phyloP scores from a whole-genome alignment of 2,888 invertebrate genomes.

The Acholoe squamosa region DNA sequence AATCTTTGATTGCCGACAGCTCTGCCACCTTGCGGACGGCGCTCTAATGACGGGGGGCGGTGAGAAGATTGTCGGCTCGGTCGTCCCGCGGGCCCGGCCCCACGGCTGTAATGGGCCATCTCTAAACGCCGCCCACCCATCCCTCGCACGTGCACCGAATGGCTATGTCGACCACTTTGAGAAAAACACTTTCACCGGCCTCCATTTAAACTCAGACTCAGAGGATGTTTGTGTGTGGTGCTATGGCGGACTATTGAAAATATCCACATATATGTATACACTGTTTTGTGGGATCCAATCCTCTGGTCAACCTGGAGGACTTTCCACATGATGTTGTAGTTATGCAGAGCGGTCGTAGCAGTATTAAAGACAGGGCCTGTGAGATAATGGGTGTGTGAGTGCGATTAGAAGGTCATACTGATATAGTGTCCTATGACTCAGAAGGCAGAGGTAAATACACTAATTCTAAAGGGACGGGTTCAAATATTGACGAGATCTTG shows the following conservation, averaged over 20 bases:
- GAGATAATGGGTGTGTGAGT: too few relatives aligned
- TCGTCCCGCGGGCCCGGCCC: neutral
- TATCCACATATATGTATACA: neutral
- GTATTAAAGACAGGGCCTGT: too few relatives aligned
- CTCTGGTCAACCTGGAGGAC: too few relatives aligned
- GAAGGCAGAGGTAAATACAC: too few relatives aligned
- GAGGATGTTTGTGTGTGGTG: neutral
- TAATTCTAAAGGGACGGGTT: too few relatives aligned
- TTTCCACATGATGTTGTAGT: too few relatives aligned
- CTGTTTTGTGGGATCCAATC: too few relatives aligned
- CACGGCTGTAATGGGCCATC: constrained; percentile 11
- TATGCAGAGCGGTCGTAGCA: too few relatives aligned
- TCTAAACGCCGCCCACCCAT: constrained; percentile 54
- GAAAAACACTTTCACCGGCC: constrained; percentile 6
- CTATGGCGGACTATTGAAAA: neutral
- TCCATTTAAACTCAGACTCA: neutral
- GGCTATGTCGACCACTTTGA: neutral
- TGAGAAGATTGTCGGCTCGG: constrained; percentile 9
- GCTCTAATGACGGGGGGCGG: neutral
- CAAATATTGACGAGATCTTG: too few relatives aligned
- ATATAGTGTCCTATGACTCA: too few relatives aligned
- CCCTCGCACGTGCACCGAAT: constrained; percentile 56
- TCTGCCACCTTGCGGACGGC: neutral
- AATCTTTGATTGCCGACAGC: constrained; percentile 55
- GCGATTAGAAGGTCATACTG: too few relatives aligned